Base-by-base conservation (phyloP, 2,113 vertebrate species). In the Herpailurus yagouaroundi region DNA sequence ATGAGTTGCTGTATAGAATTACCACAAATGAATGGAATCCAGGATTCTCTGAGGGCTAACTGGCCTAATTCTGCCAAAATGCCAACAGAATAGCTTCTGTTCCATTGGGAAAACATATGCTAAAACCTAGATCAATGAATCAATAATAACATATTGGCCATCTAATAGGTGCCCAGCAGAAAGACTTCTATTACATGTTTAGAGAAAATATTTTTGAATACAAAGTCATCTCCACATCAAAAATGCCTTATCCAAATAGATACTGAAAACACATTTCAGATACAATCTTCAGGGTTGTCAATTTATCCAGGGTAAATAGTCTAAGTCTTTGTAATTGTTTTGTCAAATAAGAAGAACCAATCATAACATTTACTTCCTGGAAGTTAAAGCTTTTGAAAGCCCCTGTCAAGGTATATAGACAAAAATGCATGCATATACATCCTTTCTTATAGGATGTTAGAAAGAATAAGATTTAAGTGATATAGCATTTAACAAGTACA, bases 61-160 rank as follows among this genome's bases (percentile, higher is more conserved):
- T 97, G 97, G 88, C 88, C 92, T 85, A 91, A 55, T 80, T 96
- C 94, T 55, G 93, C 64, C 71, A 82, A 85, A 27, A 52, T 74
- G 79, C 93, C 86, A 95, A 91, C 90, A 15, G 60, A 94, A 36
- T 76, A 33, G 15, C 91, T 96, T 95, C 95, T 79, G 64, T 90
- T 98, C 88, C 88, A 3, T 97, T 97, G 95, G 87, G 92, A 94
- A 96, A 97, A 96, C 93, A 97, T 94, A 97, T 93, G 95, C 93
- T 84, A 36, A 85, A 77, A 91, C 89, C 88, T 33, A 92, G 81
- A 96, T 97, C 94, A 92, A 89, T 96, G 96, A 97, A 95, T 96
- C 95, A 74, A 84, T 96, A 91, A 89, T 90, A 97, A 71, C 76
- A 97, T 63, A 84, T 41, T 96, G 92, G 71, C 81, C 88, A 92